Evolutionary conservation across 2,113 vertebrate genomes (phyloP).

Genomic region (Argyrosomus japonicus): DNA sequence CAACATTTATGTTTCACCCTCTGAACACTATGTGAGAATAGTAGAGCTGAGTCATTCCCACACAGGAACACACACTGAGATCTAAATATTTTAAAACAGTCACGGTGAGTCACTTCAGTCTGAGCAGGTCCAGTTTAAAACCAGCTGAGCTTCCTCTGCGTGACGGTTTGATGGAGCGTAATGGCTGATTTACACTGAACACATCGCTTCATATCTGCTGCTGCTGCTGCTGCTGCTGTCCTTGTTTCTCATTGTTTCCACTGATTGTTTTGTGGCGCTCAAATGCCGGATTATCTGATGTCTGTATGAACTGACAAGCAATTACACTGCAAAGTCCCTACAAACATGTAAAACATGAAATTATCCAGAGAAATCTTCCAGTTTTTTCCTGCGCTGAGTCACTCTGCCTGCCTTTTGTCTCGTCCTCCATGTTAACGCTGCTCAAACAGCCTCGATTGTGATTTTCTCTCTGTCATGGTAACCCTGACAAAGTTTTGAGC

Average conservation of each 20-base stretch:
- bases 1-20: background rate
- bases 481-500: slow-evolving; percentile 24
- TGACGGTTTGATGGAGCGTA: slow-evolving; percentile 9
- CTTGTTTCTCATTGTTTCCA: slow-evolving; percentile 2
- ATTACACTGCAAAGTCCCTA: background rate
- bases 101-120: slow-evolving; percentile 43
- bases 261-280: background rate
- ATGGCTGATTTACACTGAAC: slow-evolving; percentile 29
- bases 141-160: slow-evolving; percentile 20
- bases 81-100: slow-evolving; percentile 29
- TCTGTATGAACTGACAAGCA: background rate
- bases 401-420: slow-evolving; percentile 1
- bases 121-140: background rate
- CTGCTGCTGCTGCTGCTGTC: background rate
- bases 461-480: slow-evolving; percentile 49
- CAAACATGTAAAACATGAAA: background rate
- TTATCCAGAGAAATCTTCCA: background rate
- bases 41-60: slow-evolving; percentile 32
- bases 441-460: slow-evolving; percentile 13
- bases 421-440: background rate
- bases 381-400: background rate
- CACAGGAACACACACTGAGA: background rate
- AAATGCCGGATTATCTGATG: background rate
- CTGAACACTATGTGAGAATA: background rate
- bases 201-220: slow-evolving; percentile 12